Conservation (phyloP, 1,140 invertebrate genomes). For the Zophobas morio region DNA sequence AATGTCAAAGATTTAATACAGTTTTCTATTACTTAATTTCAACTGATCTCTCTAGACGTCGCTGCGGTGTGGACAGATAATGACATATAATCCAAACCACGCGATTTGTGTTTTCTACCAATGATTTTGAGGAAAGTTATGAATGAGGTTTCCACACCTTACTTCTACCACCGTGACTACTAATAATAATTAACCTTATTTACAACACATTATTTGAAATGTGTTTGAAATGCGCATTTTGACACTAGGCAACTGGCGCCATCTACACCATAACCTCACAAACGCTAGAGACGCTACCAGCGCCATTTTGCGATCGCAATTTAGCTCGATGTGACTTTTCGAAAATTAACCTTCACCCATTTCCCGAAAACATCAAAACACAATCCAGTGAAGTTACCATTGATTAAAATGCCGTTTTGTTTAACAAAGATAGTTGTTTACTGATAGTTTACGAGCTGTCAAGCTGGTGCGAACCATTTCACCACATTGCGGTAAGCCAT, state of each 20-base stretch:
- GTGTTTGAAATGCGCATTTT: too few relatives aligned
- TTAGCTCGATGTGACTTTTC: background rate
- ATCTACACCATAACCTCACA: background rate
- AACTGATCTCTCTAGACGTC: too few relatives aligned
- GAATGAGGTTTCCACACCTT: too few relatives aligned
- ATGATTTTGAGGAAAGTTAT: too few relatives aligned
- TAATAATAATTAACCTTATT: too few relatives aligned
- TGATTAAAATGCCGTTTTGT: constrained; percentile 30
- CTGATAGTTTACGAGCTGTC: constrained; percentile 4
- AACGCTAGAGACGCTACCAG: constrained; percentile 13
- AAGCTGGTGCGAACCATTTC: background rate
- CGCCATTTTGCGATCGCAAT: constrained; percentile 26
- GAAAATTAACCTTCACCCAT: constrained; percentile 38
- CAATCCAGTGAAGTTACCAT: constrained; percentile 19
- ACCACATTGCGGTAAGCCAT: constrained; percentile 33
- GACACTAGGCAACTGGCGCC: background rate
- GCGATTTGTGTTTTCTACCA: too few relatives aligned
- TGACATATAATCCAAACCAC: too few relatives aligned
- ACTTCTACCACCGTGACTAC: too few relatives aligned
- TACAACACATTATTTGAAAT: too few relatives aligned
- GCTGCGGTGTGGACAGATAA: too few relatives aligned
- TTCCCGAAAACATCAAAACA: constrained; percentile 9
- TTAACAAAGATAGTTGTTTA: constrained; percentile 8
- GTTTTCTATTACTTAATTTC: too few relatives aligned
- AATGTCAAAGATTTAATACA: too few relatives aligned